Evolutionary conservation across 2,797 vertebrate species (phyloP).

Genomic region (Semotilus atromaculatus): DNA sequence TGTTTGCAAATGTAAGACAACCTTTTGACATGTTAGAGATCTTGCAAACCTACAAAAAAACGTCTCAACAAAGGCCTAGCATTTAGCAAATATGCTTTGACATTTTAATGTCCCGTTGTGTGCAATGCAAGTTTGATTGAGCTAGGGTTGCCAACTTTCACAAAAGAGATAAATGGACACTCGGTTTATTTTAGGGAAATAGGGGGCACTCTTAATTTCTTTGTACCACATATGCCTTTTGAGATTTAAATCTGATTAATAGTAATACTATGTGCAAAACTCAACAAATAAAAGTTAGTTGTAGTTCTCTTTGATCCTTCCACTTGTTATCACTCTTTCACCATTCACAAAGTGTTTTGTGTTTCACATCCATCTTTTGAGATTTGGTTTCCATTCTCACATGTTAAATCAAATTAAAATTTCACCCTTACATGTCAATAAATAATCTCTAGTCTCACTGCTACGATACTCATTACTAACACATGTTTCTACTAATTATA

Average conservation of each 20-base stretch:
- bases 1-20: slow-evolving; percentile 29
- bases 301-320: neutral
- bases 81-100: slow-evolving; percentile 8
- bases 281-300: neutral
- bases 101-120: neutral
- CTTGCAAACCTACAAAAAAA: neutral
- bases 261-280: neutral
- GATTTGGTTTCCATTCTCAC: neutral
- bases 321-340: neutral
- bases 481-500: neutral
- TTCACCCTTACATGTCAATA: neutral
- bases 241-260: neutral
- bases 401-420: neutral
- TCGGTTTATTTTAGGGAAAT: neutral
- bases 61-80: neutral
- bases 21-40: neutral
- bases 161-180: neutral
- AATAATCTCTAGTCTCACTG: neutral
- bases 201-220: neutral
- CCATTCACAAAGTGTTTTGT: neutral
- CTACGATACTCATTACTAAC: neutral
- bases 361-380: neutral
- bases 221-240: neutral
- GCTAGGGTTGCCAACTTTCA: neutral
- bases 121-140: neutral